Base-by-base conservation (phyloP, 2,888 invertebrate species). In the Ornithoptera priamus region DNA sequence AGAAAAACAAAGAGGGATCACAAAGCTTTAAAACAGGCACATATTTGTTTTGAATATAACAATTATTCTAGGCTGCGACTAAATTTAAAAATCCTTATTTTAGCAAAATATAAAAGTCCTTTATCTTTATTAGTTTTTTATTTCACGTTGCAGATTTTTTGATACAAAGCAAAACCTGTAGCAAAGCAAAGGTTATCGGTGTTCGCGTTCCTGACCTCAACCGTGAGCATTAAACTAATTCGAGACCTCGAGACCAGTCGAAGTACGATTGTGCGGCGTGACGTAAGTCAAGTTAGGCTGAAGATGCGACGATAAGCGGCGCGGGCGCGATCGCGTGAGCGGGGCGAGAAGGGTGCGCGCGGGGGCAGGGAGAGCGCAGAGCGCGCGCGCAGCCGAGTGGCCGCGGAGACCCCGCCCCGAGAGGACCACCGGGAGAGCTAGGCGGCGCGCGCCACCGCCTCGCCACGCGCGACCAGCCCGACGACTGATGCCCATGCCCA, bases 391-490 rank as follows among this genome's bases (percentile, higher is more conserved):
- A 80, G 83, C 85, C 85, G 89, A 88, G 85, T 90, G 90, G 91
- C 89, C 89, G 87, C 86, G 80, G 77, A 84, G 90, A 89, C 91
- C 90, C 86, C 91, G 89, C 92, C 90, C 91, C 89, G 89, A 86
- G 86, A 79, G 86, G 93, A 93, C 93, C 93, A 93, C 93, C 93
- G 92, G 92, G 90, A 89, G 86, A 88, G 93, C 90, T 85, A 90
- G 91, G 91, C 91, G 90, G 91, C 87, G 87, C 61, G 36, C 67
- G 61, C 69, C 65, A 61, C 82, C 80, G 78, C 83, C 79, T 77
- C 74, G 72, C 74, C 75, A 53, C 60, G 71, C 73, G 72, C 68
- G 67, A 82, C 84, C 82, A 79, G 77, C 81, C 80, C 81, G 80
- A 42, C 20, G 39, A 58, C 57, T 65, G 62, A 63, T 63, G 62